Base-by-base conservation (phyloP, 1,140 invertebrate species). In the Neodiprion virginianus region DNA sequence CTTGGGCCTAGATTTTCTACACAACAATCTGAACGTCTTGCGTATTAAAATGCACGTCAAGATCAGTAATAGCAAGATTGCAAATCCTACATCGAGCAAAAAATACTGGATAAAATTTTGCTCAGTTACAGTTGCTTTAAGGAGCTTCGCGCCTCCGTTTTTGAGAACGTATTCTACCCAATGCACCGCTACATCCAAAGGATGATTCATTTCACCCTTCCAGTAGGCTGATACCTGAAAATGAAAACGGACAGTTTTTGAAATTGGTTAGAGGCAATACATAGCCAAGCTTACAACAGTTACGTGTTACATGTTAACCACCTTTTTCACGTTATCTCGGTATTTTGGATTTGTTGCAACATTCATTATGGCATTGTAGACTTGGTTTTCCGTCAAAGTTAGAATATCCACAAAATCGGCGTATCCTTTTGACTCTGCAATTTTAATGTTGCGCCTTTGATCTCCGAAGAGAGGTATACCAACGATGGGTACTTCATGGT, bases 401-500 rank as follows among this genome's bases (percentile, higher is more conserved):
- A 48, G 28, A 49, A 75, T 69, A n/a, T 14, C 9, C 48, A 85
- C 23, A 12, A 78, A 74, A 9, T 80, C 74, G 0, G 85, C 87
- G 47, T 86, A 77, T 12, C 84, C 85, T 8, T 76, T 80, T 12
- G 76, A 74, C 4, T 83, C 76, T 0, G 85, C 85, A n/a, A 86
- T 77, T 68, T 76, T 74, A 10, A 78, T 79, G 75, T 88, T 88
- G 23, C 74, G 73, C 23, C 53, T 74, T 77, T 88, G 87, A 79
- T 87, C 87, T 7, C 79, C 80, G 70, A 80, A 82, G 48, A 87
- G 82, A 14, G 88, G 88, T 40, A 89, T 84, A 10, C 83, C 85
- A 7, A 92, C 74, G 9, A 92, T 79, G 7, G 91, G 91, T 10
- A 90, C 87, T 50, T 87, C 88, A 72, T 85, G 82, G 79, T 88